phyloP scores from a whole-genome alignment of 2,797 vertebrate species.

The Pseudopleuronectes americanus region DNA sequence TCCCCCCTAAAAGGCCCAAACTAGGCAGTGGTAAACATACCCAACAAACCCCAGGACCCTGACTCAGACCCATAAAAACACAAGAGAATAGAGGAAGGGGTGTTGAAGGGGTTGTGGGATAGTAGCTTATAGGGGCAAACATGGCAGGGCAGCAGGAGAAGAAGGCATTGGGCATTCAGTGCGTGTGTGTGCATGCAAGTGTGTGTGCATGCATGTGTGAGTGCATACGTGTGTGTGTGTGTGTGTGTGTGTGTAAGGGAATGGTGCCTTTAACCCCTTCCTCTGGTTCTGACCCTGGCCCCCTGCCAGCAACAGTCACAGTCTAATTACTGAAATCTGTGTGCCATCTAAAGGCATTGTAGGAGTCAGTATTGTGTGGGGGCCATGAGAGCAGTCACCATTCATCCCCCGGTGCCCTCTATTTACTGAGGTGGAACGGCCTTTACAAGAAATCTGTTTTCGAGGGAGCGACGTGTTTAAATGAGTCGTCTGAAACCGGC shows the following conservation, averaged over 20 bases:
- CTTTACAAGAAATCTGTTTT: conserved; percentile 71
- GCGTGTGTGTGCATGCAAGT: conserved; percentile 17
- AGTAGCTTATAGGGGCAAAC: conserved; percentile 64
- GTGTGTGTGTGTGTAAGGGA: conserved; percentile 22
- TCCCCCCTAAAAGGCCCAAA: conserved; percentile 57
- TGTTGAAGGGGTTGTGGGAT: conserved; percentile 64
- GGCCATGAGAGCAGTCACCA: conserved; percentile 71
- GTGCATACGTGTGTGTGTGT: conserved; percentile 16
- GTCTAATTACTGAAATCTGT: conserved; percentile 84
- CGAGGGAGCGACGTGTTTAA: conserved; percentile 56
- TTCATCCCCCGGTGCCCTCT: conserved; percentile 75
- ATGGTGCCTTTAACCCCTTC: conserved; percentile 59
- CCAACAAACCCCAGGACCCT: conserved; percentile 74
- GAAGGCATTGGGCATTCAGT: conserved; percentile 52
- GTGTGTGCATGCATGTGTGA: conserved; percentile 9
- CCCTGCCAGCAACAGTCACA: conserved; percentile 83
- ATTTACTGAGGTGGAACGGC: conserved; percentile 78
- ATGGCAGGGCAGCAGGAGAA: conserved; percentile 47
- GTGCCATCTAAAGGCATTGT: conserved; percentile 81
- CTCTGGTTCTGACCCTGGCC: conserved; percentile 72
- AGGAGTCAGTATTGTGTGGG: conserved; percentile 79
- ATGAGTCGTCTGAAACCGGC: conserved; percentile 47
- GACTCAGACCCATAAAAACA: conserved; percentile 79
- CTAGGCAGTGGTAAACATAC: conserved; percentile 77
- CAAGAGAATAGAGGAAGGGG: conserved; percentile 45